Conservation (phyloP, 2,888 invertebrate species). For the Thecophora atra region DNA sequence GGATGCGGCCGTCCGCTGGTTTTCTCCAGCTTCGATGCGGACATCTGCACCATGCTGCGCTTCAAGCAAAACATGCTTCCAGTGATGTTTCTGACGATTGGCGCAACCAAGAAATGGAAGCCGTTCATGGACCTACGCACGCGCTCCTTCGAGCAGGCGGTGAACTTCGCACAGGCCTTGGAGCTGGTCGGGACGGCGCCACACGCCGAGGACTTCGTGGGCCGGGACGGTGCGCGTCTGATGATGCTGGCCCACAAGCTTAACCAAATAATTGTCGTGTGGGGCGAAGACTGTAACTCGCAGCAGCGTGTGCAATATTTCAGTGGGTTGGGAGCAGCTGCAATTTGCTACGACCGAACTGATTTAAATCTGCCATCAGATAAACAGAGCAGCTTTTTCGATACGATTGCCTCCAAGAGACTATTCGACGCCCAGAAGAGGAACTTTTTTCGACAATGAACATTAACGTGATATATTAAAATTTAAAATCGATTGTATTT, state of each 20-base stretch:
- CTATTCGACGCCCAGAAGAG: slow-evolving; percentile 57
- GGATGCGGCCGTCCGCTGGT: slow-evolving; percentile 86
- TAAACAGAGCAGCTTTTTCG: slow-evolving; percentile 57
- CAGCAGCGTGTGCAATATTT: slow-evolving; percentile 83
- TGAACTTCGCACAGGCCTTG: slow-evolving; percentile 82
- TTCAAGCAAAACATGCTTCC: slow-evolving; percentile 97
- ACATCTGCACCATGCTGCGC: slow-evolving; percentile 92
- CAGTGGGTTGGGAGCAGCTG: slow-evolving; percentile 89
- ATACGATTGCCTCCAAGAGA: slow-evolving; percentile 51
- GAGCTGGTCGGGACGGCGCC: slow-evolving; percentile 90
- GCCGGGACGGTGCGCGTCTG: slow-evolving; percentile 75
- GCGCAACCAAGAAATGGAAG: slow-evolving; percentile 66
- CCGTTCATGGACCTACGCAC: slow-evolving; percentile 87
- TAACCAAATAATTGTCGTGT: slow-evolving; percentile 90
- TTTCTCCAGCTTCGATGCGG: slow-evolving; percentile 95
- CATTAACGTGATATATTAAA: background rate
- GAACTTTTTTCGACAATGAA: background rate
- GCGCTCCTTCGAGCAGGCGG: slow-evolving; percentile 80
- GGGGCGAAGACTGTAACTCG: slow-evolving; percentile 96
- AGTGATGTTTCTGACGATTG: slow-evolving; percentile 81
- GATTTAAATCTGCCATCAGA: slow-evolving; percentile 66
- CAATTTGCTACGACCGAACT: slow-evolving; percentile 94
- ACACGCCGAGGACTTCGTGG: slow-evolving; percentile 89
- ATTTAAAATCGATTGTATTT: too few species aligned
- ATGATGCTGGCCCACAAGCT: slow-evolving; percentile 76